Evolutionary conservation across 53 echinoderm and acorn worm species (phyloP), one percentile per base, ranked within the genome.

Genomic region (Echinometra lucunter): DNA sequence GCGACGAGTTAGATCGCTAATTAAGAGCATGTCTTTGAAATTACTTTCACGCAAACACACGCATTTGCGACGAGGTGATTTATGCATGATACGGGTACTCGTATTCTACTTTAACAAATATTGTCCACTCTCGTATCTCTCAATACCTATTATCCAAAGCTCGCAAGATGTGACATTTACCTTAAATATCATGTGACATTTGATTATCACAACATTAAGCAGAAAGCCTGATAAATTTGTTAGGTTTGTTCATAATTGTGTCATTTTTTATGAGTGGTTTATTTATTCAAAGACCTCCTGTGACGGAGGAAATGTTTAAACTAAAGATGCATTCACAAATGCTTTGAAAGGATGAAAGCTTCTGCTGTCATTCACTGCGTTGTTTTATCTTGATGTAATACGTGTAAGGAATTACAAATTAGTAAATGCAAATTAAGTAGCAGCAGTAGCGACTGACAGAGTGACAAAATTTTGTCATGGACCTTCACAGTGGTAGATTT

Each of bases 1-100:
- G 85, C 49, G 85, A 49, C 85, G 53, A 49, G 85, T 85, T 85
- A 53, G 53, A 30, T 85, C 85, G 92, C 53, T 92, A 92, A 92
- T 92, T 74, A 92, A 74, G 35, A 57, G 34, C 92, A 92, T 92
- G 92, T 66, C 66, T 91, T 57, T 92, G 44, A 44, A 44, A 91
- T 91, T 92, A 70, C 69, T 56, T 92, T 92, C 69, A 53, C 18
- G 45, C 63, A 63, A 69, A 91, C 66, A 91, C 37, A 60, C 23
- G 37, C 88, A 45, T 74, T 49, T 89, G 37, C 16, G 37, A 89
- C 37, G 60, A 15, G 40, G 60, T 17, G 40, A 58, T 37, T 8
- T 58, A 88, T 88, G 88, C 56, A n/a, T n/a, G n/a, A n/a, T n/a
- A n/a, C n/a, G n/a, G n/a, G n/a, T n/a, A n/a, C n/a, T n/a, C n/a